Evolutionary conservation across 2,888 invertebrate species (phyloP).

Genomic region (Priocnemis perturbator): DNA sequence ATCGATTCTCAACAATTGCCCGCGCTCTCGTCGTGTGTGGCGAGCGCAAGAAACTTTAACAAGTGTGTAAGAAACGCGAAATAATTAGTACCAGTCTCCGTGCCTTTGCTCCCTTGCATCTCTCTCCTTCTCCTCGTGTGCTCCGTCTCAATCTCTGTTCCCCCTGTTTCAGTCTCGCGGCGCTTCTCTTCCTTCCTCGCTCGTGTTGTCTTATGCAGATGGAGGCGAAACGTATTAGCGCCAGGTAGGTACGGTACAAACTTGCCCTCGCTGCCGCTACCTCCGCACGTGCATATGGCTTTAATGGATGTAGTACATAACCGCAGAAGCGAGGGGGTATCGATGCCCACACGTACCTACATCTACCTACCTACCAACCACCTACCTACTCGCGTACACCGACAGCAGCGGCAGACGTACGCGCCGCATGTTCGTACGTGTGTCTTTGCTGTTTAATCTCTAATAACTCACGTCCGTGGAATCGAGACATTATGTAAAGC

Average conservation of each 20-base stretch:
- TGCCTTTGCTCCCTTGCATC: slow-evolving; percentile 25
- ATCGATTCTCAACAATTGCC: slow-evolving; percentile 32
- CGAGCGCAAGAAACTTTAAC: slow-evolving; percentile 50
- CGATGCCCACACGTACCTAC: slow-evolving; percentile 40
- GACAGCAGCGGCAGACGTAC: neutral
- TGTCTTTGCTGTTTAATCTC: slow-evolving; percentile 32
- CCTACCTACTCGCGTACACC: slow-evolving; percentile 10
- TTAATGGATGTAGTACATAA: slow-evolving; percentile 61
- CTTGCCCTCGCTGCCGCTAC: slow-evolving; percentile 54
- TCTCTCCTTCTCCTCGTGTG: slow-evolving; percentile 4
- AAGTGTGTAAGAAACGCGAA: slow-evolving; percentile 62
- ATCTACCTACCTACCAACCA: slow-evolving; percentile 23
- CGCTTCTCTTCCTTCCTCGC: slow-evolving; percentile 14
- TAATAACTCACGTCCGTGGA: slow-evolving; percentile 36
- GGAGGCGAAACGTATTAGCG: slow-evolving; percentile 56
- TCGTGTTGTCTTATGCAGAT: slow-evolving; percentile 56
- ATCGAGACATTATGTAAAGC: slow-evolving; percentile 42
- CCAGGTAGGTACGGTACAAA: slow-evolving; percentile 58
- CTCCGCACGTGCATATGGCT: slow-evolving; percentile 61
- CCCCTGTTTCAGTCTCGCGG: neutral
- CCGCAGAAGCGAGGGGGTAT: slow-evolving; percentile 50
- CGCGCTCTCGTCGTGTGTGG: slow-evolving; percentile 29
- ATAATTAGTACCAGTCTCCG: slow-evolving; percentile 58
- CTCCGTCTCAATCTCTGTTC: neutral
- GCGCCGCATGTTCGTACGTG: too few relatives aligned